Evolutionary conservation across 2,113 vertebrate genomes (phyloP).

Genomic region (Peromyscus maniculatus): DNA sequence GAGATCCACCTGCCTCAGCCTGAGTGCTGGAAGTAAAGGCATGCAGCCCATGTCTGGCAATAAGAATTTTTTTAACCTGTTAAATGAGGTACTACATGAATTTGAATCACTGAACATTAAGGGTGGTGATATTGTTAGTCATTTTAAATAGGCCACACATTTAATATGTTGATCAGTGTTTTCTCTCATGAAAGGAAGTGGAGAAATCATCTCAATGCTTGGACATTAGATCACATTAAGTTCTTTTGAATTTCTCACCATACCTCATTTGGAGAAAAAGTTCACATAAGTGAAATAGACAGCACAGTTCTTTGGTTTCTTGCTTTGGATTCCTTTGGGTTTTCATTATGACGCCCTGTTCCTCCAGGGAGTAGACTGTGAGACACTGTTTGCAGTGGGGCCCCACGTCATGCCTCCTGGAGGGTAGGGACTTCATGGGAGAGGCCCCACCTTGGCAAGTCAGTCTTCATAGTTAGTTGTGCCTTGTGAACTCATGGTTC

Average conservation of each 20-base stretch:
- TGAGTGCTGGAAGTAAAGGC: not conserved
- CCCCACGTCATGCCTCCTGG: not conserved
- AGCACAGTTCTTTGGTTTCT: not conserved
- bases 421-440: not conserved
- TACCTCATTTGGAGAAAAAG: not conserved
- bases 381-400: not conserved
- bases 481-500: not conserved
- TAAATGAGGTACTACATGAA: not conserved
- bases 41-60: not conserved
- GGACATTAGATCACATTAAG: not conserved
- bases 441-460: not conserved
- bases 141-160: conserved; percentile 20
- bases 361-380: not conserved
- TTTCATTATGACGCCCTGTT: not conserved
- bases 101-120: not conserved
- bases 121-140: not conserved
- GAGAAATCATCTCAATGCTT: not conserved
- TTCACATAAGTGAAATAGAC: not conserved
- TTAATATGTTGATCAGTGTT: conserved; percentile 32
- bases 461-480: not conserved
- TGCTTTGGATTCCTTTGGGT: not conserved
- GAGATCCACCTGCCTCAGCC: not conserved
- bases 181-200: conserved; percentile 10
- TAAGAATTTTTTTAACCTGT: not conserved
- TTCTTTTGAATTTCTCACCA: not conserved